Conservation (phyloP, 2,113 vertebrate genomes). For the Nerophis lumbriciformis region DNA sequence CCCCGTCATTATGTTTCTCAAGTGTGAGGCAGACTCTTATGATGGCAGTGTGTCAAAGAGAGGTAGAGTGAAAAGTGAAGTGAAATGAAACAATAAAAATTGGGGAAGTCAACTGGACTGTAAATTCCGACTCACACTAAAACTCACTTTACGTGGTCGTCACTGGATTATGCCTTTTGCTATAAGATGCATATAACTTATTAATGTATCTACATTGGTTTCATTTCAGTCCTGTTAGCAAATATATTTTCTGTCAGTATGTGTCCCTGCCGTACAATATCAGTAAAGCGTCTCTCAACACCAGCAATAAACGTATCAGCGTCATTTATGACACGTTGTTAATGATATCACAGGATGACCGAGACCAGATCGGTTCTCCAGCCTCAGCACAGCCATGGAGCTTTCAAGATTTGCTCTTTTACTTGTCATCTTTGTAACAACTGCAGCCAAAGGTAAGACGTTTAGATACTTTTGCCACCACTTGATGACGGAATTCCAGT, state of each 20-base stretch:
- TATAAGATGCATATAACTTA: too few relatives aligned
- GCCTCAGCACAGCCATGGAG: constrained; percentile 28
- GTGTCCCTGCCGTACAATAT: not conserved
- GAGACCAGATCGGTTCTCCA: not conserved
- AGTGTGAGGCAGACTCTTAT: too few relatives aligned
- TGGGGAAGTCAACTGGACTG: too few relatives aligned
- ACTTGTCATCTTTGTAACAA: constrained; percentile 25
- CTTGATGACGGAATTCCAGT: not conserved
- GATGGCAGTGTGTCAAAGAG: too few relatives aligned
- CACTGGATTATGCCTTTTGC: too few relatives aligned
- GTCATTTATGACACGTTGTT: constrained; percentile 29
- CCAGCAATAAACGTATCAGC: not conserved
- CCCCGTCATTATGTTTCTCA: too few relatives aligned
- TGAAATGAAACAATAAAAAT: too few relatives aligned
- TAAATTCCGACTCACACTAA: too few relatives aligned
- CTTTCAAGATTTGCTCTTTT: constrained; percentile 17
- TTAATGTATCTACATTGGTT: too few relatives aligned
- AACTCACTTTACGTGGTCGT: too few relatives aligned
- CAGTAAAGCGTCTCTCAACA: not conserved
- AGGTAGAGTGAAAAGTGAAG: too few relatives aligned
- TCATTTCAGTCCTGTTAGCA: not conserved
- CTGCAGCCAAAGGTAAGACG: constrained; percentile 43
- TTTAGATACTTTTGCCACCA: not conserved
- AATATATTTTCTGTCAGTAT: not conserved
- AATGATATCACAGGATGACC: constrained; percentile 8